These are phyloP conservation scores for Entomobrya proxima DNA, from an alignment of 2,888 invertebrate genomes.

Conservation along the genomic window DNA sequence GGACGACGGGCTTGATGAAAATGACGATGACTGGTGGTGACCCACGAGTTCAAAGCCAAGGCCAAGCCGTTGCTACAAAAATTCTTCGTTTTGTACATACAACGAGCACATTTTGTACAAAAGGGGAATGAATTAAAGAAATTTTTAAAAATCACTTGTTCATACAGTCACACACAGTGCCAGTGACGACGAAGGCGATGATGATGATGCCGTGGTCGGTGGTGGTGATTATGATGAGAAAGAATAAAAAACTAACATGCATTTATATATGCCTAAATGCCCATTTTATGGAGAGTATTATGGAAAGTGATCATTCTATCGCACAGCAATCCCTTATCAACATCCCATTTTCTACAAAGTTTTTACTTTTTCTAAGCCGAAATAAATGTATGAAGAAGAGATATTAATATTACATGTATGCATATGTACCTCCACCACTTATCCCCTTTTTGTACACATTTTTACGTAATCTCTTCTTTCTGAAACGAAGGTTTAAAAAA, in stretches of 20 bases:
- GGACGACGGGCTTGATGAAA: neutral
- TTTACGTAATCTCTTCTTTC: neutral
- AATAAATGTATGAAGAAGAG: too few species aligned
- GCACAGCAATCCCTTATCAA: constrained; percentile 6
- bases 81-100: neutral
- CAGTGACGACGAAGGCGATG: too few species aligned
- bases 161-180: too few species aligned
- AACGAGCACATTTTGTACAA: too few species aligned
- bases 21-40: constrained; percentile 59
- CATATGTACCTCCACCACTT: neutral
- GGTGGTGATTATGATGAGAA: neutral
- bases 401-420: neutral
- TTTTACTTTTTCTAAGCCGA: neutral
- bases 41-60: constrained; percentile 73
- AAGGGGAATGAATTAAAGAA: constrained; percentile 16
- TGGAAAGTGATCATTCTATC: constrained; percentile 5
- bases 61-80: constrained; percentile 52
- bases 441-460: neutral
- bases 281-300: neutral
- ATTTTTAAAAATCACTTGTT: neutral
- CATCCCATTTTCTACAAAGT: neutral
- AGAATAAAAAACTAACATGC: neutral
- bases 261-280: neutral
- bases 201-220: too few species aligned
- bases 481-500: neutral